A percentile compares a stretch with the other conserved stretches of the same genome.
Conservation (phyloP, 2,113 vertebrate species). For the Lepisosteus oculatus region DNA sequence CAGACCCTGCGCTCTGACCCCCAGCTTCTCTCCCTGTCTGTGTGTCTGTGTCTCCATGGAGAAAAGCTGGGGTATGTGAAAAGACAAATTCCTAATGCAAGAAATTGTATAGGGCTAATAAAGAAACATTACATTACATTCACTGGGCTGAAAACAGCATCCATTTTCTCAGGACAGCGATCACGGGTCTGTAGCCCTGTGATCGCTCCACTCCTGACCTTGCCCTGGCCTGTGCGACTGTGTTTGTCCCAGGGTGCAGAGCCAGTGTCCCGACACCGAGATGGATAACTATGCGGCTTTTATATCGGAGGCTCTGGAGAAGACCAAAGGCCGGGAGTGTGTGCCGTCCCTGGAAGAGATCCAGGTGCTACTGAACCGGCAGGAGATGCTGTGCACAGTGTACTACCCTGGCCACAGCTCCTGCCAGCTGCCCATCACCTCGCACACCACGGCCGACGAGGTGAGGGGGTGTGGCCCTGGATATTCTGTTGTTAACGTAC, state of each 20-base stretch:
- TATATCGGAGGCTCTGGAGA: conserved; percentile 80
- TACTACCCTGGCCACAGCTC: conserved; percentile 80
- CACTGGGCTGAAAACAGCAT: too few relatives aligned
- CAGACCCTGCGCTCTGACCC: too few relatives aligned
- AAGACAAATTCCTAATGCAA: too few relatives aligned
- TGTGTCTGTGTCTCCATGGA: too few relatives aligned
- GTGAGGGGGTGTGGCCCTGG: conserved; percentile 48
- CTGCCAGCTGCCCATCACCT: conserved; percentile 85
- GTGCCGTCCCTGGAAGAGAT: conserved; percentile 95
- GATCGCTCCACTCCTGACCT: neutral
- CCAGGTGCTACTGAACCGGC: conserved; percentile 78
- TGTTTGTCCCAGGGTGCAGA: conserved; percentile 71
- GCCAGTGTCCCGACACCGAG: conserved; percentile 73
- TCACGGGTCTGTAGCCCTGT: too few relatives aligned
- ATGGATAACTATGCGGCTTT: conserved; percentile 87
- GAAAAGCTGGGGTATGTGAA: too few relatives aligned
- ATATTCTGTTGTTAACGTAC: neutral
- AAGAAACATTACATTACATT: too few relatives aligned
- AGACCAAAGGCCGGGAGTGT: conserved; percentile 79
- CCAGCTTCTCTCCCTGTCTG: too few relatives aligned
- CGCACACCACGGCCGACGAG: conserved; percentile 90
- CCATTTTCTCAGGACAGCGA: too few relatives aligned
- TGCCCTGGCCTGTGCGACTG: neutral
- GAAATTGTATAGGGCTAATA: too few relatives aligned
- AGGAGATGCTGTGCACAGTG: conserved; percentile 81